These are phyloP conservation scores for Oryzias dopingdopingensis DNA, from an alignment of 2,797 vertebrate species.

Conservation along the genomic window DNA sequence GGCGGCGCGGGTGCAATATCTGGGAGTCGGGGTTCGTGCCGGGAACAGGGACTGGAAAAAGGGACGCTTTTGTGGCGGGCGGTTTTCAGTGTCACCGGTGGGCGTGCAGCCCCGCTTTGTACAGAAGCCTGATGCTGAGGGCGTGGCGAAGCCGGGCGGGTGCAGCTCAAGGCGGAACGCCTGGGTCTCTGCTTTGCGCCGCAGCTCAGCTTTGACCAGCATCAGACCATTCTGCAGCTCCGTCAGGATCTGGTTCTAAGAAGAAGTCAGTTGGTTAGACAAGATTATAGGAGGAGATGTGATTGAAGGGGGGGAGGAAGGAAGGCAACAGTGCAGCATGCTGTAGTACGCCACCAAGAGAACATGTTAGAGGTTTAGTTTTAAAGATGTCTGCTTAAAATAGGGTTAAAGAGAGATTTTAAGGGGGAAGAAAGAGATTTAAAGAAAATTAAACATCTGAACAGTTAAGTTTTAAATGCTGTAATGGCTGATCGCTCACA, in stretches of 20 bases:
- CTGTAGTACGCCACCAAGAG: conserved; percentile 28
- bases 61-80: conserved; percentile 83
- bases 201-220: conserved; percentile 90
- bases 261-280: conserved; percentile 66
- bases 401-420: too few relatives aligned
- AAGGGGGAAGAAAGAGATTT: background rate
- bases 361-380: conserved; percentile 48
- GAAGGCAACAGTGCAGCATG: conserved; percentile 31
- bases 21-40: conserved; percentile 39
- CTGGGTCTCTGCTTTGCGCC: conserved; percentile 84
- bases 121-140: conserved; percentile 51
- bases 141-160: conserved; percentile 5
- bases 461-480: too few relatives aligned
- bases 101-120: conserved; percentile 83
- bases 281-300: conserved; percentile 32
- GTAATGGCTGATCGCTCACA: background rate
- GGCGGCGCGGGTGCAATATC: conserved; percentile 24
- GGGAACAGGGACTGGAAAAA: conserved; percentile 71
- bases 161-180: conserved; percentile 37
- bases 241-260: conserved; percentile 89
- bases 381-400: conserved; percentile 43
- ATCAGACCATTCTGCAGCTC: conserved; percentile 93
- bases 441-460: too few relatives aligned
- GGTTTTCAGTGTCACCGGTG: conserved; percentile 78
- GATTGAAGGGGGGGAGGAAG: conserved; percentile 9